A percentile compares a stretch with the other conserved stretches of the same genome.
phyloP scores from a whole-genome alignment of 2,888 invertebrate species.

The Apamea crenata region DNA sequence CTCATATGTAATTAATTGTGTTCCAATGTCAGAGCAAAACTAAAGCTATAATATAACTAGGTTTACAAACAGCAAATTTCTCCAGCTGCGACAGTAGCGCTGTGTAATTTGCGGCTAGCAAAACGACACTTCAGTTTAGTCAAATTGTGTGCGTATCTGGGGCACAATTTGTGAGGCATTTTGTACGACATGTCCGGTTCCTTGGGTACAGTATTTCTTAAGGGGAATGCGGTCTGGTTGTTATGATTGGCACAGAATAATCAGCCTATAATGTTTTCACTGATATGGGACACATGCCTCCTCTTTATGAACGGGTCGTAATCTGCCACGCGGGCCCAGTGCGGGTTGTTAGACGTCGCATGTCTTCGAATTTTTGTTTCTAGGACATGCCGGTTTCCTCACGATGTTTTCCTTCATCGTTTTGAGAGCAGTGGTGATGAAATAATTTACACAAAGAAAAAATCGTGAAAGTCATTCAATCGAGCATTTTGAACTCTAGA shows the following conservation, averaged over 20 bases:
- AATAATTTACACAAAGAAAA: no score
- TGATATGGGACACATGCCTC: no score
- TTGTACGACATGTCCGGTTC: no score
- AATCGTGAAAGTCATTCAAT: no score
- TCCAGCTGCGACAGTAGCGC: constrained; percentile 1
- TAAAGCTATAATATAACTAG: constrained; percentile 1
- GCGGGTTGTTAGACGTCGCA: not conserved
- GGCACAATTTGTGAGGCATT: not conserved
- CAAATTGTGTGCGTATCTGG: constrained; percentile 25
- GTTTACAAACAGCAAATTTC: constrained; percentile 18
- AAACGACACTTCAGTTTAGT: constrained; percentile 1
- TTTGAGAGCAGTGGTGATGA: no score
- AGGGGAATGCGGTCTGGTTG: not conserved
- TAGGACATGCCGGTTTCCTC: no score
- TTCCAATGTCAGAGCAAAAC: constrained; percentile 15
- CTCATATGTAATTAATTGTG: constrained; percentile 11
- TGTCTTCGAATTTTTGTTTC: not conserved
- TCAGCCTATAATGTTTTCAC: no score
- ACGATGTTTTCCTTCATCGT: no score
- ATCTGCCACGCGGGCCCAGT: no score
- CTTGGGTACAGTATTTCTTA: not conserved
- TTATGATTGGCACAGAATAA: not conserved
- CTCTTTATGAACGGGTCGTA: no score
- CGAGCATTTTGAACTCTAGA: no score
- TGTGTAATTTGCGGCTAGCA: constrained; percentile 17